Evolutionary conservation across 2,797 vertebrate species (phyloP).

Genomic region (Hapalemur alaotrensis): DNA sequence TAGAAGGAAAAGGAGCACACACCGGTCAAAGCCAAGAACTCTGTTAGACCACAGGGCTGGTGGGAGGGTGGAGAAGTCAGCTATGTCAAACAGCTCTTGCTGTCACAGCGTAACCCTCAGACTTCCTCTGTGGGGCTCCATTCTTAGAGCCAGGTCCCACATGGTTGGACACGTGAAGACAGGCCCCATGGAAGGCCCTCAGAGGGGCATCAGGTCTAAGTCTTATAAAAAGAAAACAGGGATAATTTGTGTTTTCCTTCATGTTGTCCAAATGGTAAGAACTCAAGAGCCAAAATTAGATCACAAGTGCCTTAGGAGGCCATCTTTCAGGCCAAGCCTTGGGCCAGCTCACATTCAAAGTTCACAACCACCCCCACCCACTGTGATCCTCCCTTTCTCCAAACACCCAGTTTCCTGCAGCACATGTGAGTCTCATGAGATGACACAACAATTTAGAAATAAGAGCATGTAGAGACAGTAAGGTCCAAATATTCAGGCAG

Average conservation of each 20-base stretch:
- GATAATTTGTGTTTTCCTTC: not conserved
- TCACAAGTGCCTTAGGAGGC: not conserved
- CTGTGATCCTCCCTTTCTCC: not conserved
- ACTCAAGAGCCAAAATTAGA: not conserved
- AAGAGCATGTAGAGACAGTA: not conserved
- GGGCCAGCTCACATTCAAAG: not conserved
- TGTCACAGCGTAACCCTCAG: not conserved
- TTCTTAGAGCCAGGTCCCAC: not conserved
- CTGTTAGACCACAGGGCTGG: not conserved
- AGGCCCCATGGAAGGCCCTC: not conserved
- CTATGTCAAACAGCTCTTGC: not conserved
- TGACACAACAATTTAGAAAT: not conserved
- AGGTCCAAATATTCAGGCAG: not conserved
- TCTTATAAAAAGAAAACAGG: not conserved
- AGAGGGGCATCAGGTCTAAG: not conserved
- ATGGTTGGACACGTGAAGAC: not conserved
- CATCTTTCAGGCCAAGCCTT: not conserved
- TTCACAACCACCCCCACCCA: not conserved
- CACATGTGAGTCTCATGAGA: not conserved
- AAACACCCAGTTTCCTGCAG: not conserved
- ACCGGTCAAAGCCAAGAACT: not conserved
- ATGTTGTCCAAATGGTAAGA: not conserved
- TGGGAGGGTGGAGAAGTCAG: not conserved
- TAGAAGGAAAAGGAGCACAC: not conserved
- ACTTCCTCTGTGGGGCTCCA: not conserved